Percentiles rank a stretch among this genome's conserved stretches.
Conservation (phyloP, 2,888 invertebrate genomes). For the Apamea anceps region DNA sequence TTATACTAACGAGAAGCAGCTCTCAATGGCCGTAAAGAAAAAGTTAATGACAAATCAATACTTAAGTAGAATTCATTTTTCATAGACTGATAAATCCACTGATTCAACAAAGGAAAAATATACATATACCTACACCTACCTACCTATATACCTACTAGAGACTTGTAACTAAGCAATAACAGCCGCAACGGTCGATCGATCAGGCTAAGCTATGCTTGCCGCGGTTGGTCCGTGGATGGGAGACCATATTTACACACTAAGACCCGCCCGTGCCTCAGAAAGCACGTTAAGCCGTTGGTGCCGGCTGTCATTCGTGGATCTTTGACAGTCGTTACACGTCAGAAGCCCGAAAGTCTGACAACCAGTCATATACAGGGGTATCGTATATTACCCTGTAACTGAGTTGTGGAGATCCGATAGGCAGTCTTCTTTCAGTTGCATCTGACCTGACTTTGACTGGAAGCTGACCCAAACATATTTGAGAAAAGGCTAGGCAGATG, state of each 20-base stretch:
- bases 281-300: not conserved
- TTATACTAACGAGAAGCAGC: not conserved
- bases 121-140: no score
- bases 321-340: no score
- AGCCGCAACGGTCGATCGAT: not conserved
- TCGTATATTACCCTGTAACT: no score
- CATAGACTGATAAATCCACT: not conserved
- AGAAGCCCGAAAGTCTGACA: no score
- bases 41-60: not conserved
- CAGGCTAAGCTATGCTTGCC: not conserved
- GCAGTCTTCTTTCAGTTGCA: no score
- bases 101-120: not conserved
- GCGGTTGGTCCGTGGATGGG: not conserved
- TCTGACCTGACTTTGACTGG: no score
- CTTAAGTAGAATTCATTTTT: not conserved
- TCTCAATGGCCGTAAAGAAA: not conserved
- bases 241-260: not conserved
- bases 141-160: not conserved
- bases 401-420: no score
- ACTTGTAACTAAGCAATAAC: not conserved
- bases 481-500: not conserved
- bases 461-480: no score
- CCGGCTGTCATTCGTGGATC: not conserved
- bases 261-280: not conserved
- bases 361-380: no score